Evolutionary conservation across 2,888 invertebrate genomes (phyloP).

Genomic region (Hoplodrina blanda): DNA sequence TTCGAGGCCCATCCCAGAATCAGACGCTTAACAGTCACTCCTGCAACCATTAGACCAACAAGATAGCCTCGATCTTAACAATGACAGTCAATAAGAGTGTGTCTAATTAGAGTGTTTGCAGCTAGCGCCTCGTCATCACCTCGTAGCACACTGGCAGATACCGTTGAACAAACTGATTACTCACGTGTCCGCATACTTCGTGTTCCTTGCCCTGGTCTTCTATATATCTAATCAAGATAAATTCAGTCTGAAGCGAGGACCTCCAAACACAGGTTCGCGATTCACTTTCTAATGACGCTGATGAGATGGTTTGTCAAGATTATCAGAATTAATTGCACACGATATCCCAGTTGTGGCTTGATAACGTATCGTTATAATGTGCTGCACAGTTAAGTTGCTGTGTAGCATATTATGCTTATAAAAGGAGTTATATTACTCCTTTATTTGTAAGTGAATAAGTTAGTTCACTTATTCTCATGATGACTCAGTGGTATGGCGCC

Average conservation of each 20-base stretch:
- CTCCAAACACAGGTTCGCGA: constrained; percentile 89
- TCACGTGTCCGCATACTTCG: constrained; percentile 92
- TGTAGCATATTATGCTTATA: constrained; percentile 10
- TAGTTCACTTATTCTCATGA: not conserved
- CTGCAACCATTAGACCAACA: not conserved
- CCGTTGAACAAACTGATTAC: constrained; percentile 94
- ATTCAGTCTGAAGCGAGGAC: constrained; percentile 89
- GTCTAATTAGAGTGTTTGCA: constrained; percentile 69
- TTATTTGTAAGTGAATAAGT: constrained; percentile 24
- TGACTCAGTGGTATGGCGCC: too few relatives aligned
- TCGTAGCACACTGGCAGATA: constrained; percentile 90
- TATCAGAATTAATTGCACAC: constrained; percentile 70
- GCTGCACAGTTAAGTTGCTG: constrained; percentile 44
- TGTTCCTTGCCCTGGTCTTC: constrained; percentile 92
- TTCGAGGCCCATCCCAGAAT: too few relatives aligned
- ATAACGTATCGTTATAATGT: constrained; percentile 54
- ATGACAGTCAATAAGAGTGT: constrained; percentile 17
- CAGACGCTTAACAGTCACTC: not conserved
- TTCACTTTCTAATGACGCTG: constrained; percentile 63
- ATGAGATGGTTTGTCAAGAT: constrained; percentile 72
- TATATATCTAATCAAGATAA: constrained; percentile 91
- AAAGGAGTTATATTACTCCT: constrained; percentile 11
- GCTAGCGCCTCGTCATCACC: constrained; percentile 79
- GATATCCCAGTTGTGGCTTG: constrained; percentile 58
- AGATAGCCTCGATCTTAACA: not conserved